Base-by-base conservation (phyloP, 2,113 vertebrate species). In the Montifringilla adamsi region DNA sequence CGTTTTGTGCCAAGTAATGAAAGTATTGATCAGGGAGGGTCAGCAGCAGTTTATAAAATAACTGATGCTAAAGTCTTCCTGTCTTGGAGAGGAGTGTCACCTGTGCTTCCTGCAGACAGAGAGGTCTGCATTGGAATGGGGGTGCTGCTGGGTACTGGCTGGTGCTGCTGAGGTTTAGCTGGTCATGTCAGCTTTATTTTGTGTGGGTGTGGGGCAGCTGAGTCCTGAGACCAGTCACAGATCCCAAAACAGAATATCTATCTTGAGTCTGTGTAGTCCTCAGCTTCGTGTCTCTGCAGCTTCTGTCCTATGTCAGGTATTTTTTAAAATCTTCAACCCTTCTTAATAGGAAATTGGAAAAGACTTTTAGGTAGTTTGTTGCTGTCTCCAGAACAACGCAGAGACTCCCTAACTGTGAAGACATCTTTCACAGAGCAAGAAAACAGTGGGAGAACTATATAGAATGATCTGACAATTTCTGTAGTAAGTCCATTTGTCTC, bases 1-100 rank as follows among this genome's bases (percentile, higher is more conserved):
- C 0, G 2, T 94, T 96, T 94, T 90, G 73, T 96, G 94, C 94
- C 94, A 82, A 83, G 95, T 97, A 96, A 98, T 97, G 96, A 95
- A 97, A 90, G 27, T 97, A 98, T 97, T 86, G 97, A 97, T 97
- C 64, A 92, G 70, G 87, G 86, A 95, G 90, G 91, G 88, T 93
- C 88, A 47, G 52, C 39, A 89, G 83, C 90, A 87, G 92, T 97
- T 97, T 95, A 91, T 97, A 94, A 95, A 94, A 94, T 74, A 94
- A 52, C 55, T 53, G 70, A 64, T 21, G 11, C 35, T 58, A 18
- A 72, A 72, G 55, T 87, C 75, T 66, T 21, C 31, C 39, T 81
- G 84, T 46, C 39, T 90, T 75, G 3, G 10, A 64, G 50, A 66
- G 33, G 46, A 52, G 8, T 68, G 50, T 63, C 28, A 37, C 5